Evolutionary conservation across 1,140 invertebrate species (phyloP), one percentile per base, ranked within the genome.

Genomic region (Cecropterus lyciades): DNA sequence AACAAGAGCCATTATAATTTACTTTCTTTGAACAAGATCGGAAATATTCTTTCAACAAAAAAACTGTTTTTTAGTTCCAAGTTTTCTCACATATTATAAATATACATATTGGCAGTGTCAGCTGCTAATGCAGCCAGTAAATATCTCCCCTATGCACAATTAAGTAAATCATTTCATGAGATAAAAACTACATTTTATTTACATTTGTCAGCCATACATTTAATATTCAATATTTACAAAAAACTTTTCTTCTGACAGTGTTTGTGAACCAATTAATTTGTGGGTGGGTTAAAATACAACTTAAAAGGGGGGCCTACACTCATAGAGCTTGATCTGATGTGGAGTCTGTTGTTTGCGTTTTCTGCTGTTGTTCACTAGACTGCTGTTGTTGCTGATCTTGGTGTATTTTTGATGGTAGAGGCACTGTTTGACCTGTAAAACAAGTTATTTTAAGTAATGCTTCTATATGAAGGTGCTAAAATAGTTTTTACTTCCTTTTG

Each of bases 401-500:
- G 46, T 87, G 85, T 67, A 85, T 70, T 77, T 86, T 78, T 13
- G 86, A 85, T 27, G 89, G 79, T 10, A 92, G 63, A 11, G 89
- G 89, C 7, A 86, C 80, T 4, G 89, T 92, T 86, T 92, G 89
- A 60, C 89, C 89, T 92, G 67, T 30, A 51, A 48, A 53, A 24
- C 57, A 33, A 45, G 13, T 40, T 3, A 37, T 9, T 9, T 33
- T 33, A 8, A 24, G 20, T 24, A 24, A 24, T 24, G 20, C 20
- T 24, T 1, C n/a, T n/a, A n/a, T n/a, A n/a, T n/a, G n/a, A n/a
- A n/a, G n/a, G n/a, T n/a, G n/a, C n/a, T n/a, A n/a, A n/a, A n/a
- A n/a, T n/a, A n/a, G n/a, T n/a, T n/a, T n/a, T n/a, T n/a, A n/a
- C n/a, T n/a, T n/a, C n/a, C n/a, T n/a, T n/a, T n/a, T n/a, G n/a